These are phyloP conservation scores for Myrmecobius fasciatus DNA, from an alignment of 2,113 vertebrate genomes.

Conservation along the genomic window DNA sequence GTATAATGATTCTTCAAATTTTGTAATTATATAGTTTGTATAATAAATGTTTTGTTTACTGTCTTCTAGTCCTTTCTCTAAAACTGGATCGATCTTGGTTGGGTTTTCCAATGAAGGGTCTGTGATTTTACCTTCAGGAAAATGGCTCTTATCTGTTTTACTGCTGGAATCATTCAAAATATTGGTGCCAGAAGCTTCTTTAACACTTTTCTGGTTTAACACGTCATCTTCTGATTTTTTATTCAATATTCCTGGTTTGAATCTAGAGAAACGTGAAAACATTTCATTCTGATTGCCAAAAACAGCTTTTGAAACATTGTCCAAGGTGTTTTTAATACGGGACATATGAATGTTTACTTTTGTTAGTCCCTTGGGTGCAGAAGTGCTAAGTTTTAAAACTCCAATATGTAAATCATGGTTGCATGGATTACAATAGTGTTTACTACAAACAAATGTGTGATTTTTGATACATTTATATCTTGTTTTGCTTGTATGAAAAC, in stretches of 20 bases:
- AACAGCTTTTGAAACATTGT: slow-evolving; percentile 93
- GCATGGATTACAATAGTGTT: slow-evolving; percentile 69
- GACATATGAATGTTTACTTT: slow-evolving; percentile 91
- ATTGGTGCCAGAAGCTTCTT: slow-evolving; percentile 69
- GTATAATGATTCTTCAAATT: slow-evolving; percentile 93
- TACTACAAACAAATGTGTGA: slow-evolving; percentile 80
- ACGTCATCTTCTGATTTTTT: slow-evolving; percentile 80
- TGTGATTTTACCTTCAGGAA: slow-evolving; percentile 60
- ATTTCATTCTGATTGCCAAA: slow-evolving; percentile 91
- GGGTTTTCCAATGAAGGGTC: slow-evolving; percentile 54
- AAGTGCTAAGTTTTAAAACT: slow-evolving; percentile 86
- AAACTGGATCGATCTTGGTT: neutral
- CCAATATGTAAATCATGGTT: slow-evolving; percentile 83
- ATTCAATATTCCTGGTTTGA: slow-evolving; percentile 85
- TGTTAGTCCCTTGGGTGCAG: slow-evolving; percentile 87
- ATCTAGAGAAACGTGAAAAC: slow-evolving; percentile 88
- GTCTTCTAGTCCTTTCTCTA: slow-evolving; percentile 63
- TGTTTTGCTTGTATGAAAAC: slow-evolving; percentile 80
- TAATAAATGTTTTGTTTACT: slow-evolving; percentile 88
- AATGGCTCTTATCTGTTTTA: slow-evolving; percentile 61
- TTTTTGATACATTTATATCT: slow-evolving; percentile 81
- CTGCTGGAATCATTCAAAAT: slow-evolving; percentile 77
- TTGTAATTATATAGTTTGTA: slow-evolving; percentile 87
- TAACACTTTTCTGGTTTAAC: slow-evolving; percentile 75
- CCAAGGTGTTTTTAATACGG: slow-evolving; percentile 92